Base-by-base conservation (phyloP, 2,797 vertebrate species). In the Aplochiton taeniatus region DNA sequence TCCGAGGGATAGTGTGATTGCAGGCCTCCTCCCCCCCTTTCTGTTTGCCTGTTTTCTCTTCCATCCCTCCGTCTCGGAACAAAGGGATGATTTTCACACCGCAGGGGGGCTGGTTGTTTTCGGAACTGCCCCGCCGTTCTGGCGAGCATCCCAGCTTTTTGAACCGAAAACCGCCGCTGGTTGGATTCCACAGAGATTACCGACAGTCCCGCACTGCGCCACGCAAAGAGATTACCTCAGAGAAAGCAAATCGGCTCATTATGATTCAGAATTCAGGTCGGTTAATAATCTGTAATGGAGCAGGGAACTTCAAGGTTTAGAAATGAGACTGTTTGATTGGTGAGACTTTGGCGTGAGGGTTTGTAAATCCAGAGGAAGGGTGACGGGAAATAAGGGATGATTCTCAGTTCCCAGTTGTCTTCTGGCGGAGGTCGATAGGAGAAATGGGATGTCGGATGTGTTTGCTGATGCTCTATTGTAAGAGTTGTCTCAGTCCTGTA, bases 151-250 rank as follows among this genome's bases (percentile, higher is more conserved):
- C 72, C 76, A 20, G 78, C 53, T 71, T 75, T 58, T 44, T 72
- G 59, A 70, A 77, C 70, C 64, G 13, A 54, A n/a, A 41, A 49
- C 54, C 57, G 64, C 62, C 62, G 70, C 54, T 51, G 47, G 56
- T 54, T 65, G 19, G 73, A 77, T 74, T 84, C 80, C 80, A 73
- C 76, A 49, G 81, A 83, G 74, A 82, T 85, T 77, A 82, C 73
- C 78, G 64, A 59, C 10, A 50, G 65, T 31, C 63, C 55, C 58
- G 56, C 54, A 55, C 31, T 31, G 31, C 31, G 48, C 47, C 60
- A 62, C 58, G 72, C 61, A 63, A 67, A 70, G 71, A 75, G 69
- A 81, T 85, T 80, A 78, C 80, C 74, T 72, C 64, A 69, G 66
- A 67, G 66, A 81, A 80, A 72, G 6, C 70, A 73, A 80, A 78